Base-by-base conservation (phyloP, 2,888 invertebrate species). In the Maniola hyperantus region DNA sequence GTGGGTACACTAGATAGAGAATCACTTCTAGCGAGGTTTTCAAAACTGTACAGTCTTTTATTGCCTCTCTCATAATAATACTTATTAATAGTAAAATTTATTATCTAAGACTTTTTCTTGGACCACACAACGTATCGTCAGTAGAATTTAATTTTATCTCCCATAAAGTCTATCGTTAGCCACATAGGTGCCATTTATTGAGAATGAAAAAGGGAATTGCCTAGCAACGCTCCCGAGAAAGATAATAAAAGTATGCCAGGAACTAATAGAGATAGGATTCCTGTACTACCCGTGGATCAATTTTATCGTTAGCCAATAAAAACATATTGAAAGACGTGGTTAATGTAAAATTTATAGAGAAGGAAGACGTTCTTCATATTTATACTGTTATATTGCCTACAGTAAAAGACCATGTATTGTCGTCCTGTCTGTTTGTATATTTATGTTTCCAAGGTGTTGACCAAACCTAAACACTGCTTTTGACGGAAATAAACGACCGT, bases 261-360 rank as follows among this genome's bases (percentile, higher is more conserved):
- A 64, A 65, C 64, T 70, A 67, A 68, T 68, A 62, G 69, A 70
- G 66, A 67, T 64, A 62, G 61, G 64, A 69, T 72, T 73, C 67
- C 57, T 54, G 36, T 61, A 59, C 57, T 34, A 53, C 39, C 39
- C 57, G 5, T 6, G 63, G 15, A 63, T 42, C 62, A 64, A n/a
- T n/a, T 69, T 69, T 65, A 61, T 67, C 58, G 44, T 67, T 66
- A 50, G 20, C 36, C 15, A 44, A 58, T 60, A 73, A 70, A 68
- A 72, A 69, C 62, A 59, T 65, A 61, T 55, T 54, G 69, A 51
- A 13, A 62, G 53, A 64, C 69, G 71, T 70, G 61, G 66, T 70
- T 68, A 64, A 66, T 64, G 69, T 71, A 71, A 69, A 46, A 55
- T 55, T 55, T 46, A 44, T 59, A 44, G 44, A 20, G 6, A 6